Conservation (phyloP, 2,888 invertebrate species). For the Cheiracanthium punctorium region DNA sequence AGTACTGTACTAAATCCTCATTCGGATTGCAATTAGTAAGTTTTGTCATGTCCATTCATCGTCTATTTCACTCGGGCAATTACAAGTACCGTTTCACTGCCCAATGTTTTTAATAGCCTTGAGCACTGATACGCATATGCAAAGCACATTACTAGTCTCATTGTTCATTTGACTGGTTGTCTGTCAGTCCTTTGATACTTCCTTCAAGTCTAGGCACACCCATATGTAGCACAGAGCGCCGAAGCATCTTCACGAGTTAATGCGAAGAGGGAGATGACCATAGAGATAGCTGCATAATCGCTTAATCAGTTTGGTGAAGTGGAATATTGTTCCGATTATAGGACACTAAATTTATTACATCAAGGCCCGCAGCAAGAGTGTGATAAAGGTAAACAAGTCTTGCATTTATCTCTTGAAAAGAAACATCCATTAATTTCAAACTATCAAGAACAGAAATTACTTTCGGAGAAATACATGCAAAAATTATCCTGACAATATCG, state of each 20-base stretch:
- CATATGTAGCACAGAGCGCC: background rate
- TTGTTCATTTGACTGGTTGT: constrained; percentile 5
- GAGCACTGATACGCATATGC: background rate
- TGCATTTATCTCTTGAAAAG: too few species aligned
- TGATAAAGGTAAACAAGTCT: too few species aligned
- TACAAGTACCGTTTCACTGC: background rate
- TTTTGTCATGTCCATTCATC: constrained; percentile 5
- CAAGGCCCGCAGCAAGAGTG: too few species aligned
- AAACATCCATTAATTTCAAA: too few species aligned
- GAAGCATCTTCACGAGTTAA: constrained; percentile 8
- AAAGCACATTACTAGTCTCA: background rate
- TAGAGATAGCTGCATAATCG: background rate
- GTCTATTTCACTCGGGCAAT: background rate
- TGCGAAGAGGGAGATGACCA: background rate
- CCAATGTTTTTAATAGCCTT: background rate
- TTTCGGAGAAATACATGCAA: too few species aligned
- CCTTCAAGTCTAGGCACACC: background rate
- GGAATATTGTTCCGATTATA: background rate
- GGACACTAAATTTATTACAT: background rate
- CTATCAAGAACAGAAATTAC: too few species aligned
- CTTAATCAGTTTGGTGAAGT: background rate
- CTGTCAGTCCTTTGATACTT: background rate
- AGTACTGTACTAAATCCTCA: background rate
- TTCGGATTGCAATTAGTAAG: background rate
- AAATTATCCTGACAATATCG: too few species aligned